Conservation (phyloP, 2,113 vertebrate genomes). For the Canis aureus region DNA sequence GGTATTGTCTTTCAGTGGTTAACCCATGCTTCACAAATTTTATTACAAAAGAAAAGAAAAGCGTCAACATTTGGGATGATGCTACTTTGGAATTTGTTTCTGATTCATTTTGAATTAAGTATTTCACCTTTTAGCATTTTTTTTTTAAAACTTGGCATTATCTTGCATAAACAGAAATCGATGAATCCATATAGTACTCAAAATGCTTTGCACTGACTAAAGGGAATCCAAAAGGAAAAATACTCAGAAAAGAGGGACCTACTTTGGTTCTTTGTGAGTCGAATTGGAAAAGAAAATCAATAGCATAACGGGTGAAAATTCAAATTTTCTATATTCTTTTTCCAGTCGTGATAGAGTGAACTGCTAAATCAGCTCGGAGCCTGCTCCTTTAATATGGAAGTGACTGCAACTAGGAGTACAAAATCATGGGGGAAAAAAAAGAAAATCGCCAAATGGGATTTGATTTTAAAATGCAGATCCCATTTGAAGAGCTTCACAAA, state of each 20-base stretch:
- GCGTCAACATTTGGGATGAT: background rate
- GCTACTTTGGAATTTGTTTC: background rate
- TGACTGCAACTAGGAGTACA: background rate
- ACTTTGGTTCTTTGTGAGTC: slow-evolving; percentile 4
- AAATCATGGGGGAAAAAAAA: slow-evolving; percentile 29
- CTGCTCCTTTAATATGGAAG: slow-evolving; percentile 28
- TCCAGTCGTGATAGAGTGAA: background rate
- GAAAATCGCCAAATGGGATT: slow-evolving; percentile 58
- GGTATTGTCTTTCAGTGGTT: slow-evolving; percentile 48
- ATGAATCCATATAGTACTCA: background rate
- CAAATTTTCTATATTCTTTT: background rate
- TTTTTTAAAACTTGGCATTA: background rate
- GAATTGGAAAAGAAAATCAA: slow-evolving; percentile 38
- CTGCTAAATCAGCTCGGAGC: background rate
- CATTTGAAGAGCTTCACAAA: slow-evolving; percentile 54
- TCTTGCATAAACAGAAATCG: background rate
- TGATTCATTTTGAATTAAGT: background rate
- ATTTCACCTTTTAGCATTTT: background rate
- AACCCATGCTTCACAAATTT: slow-evolving; percentile 52
- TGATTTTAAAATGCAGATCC: slow-evolving; percentile 81
- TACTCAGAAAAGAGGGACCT: slow-evolving; percentile 13
- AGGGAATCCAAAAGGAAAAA: background rate
- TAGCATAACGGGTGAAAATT: background rate
- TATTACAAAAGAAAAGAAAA: slow-evolving; percentile 1
- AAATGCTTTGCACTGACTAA: background rate